These are phyloP conservation scores for Cheilosia grossa DNA, from an alignment of 2,888 invertebrate genomes.

Conservation along the genomic window DNA sequence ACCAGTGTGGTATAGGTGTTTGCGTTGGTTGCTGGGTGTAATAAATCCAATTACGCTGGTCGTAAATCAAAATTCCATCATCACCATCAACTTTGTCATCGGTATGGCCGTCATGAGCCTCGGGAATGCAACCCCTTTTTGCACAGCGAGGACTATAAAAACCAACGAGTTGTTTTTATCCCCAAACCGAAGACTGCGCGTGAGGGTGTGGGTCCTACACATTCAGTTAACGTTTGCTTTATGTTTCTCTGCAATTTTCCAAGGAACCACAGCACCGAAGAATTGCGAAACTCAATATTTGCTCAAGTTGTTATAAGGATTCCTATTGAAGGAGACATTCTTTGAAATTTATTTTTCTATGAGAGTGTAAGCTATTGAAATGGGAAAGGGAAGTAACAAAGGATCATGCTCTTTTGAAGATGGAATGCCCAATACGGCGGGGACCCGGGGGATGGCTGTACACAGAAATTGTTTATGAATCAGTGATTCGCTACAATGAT, in stretches of 20 bases:
- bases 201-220: constrained; percentile 8
- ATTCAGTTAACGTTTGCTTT: constrained; percentile 35
- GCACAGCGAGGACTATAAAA: constrained; percentile 16
- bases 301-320: constrained; percentile 54
- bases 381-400: constrained; percentile 65
- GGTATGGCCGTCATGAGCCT: constrained; percentile 12
- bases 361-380: constrained; percentile 61
- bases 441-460: constrained; percentile 19
- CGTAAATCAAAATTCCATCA: constrained; percentile 68
- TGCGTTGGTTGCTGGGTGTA: constrained; percentile 18
- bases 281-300: constrained; percentile 70
- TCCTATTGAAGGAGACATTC: constrained; percentile 13
- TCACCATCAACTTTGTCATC: constrained; percentile 24
- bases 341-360: constrained; percentile 11
- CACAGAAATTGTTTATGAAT: constrained; percentile 38
- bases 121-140: constrained; percentile 13
- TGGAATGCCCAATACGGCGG: constrained; percentile 43
- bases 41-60: constrained; percentile 64
- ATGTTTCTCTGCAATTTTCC: constrained; percentile 8
- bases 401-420: constrained; percentile 67
- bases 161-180: constrained; percentile 5
- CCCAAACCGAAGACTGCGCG: not conserved
- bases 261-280: not conserved
- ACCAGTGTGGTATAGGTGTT: constrained; percentile 11
- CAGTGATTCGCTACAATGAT: constrained; percentile 60